Evolutionary conservation across 2,797 vertebrate genomes (phyloP), one percentile per base, ranked within the genome.

Genomic region (Dromococcyx pavoninus): DNA sequence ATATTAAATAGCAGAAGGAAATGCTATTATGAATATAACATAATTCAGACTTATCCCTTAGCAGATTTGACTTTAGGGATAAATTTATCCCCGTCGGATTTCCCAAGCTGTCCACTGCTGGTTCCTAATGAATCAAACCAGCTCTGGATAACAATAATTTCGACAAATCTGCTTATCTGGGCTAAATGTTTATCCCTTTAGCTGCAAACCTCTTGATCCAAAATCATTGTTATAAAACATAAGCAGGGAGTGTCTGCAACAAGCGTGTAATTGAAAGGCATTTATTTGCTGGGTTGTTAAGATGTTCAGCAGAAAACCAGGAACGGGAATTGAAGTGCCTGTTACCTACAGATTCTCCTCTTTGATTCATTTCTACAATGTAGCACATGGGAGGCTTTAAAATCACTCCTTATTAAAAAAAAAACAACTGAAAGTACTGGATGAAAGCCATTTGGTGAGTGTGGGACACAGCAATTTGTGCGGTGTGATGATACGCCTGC

Each of bases 101-200:
- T 94, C 33, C 10, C 65, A 82, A 91, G 83, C 82, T 58, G 23
- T 92, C 95, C 85, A 62, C 33, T 77, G 94, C 94, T 71, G 84
- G 41, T 88, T 87, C 92, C 92, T 94, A 94, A 96, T 91, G 94
- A 88, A 89, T 86, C 79, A 86, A 90, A 89, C 61, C 61, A 17
- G 76, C 92, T 86, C 66, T 37, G 62, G 94, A 93, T 96, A 95
- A 96, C 51, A 73, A 67, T 83, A 90, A 94, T 96, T 96, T 96
- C 85, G 64, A 67, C 61, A 93, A 82, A 97, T 96, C 91, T 84
- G 69, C 89, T 95, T 96, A 94, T 92, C 94, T 78, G 82, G 73
- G 70, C 84, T 91, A 70, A 74, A 64, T 33, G 83, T 91, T 91
- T 95, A 91, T 93, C 80, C 86, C 89, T 94, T 93, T 96, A 95